Evolutionary conservation across 2,113 vertebrate species (phyloP), one percentile per base, ranked within the genome.

Genomic region (Rhineura floridana): DNA sequence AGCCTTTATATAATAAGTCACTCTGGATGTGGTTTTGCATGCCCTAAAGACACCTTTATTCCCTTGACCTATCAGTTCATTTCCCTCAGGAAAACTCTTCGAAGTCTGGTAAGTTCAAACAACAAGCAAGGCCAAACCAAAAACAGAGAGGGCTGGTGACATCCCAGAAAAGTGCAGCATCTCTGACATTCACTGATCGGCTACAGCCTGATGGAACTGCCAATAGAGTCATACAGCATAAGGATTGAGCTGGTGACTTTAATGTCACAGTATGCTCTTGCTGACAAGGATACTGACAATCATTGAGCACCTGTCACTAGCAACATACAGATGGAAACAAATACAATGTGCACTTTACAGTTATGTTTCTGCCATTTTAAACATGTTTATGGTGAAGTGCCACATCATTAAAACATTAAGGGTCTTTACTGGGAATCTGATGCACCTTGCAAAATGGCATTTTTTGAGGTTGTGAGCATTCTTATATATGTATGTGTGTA

Each of bases 131-230:
- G 92, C 83, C 91, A 93, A 95, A 69, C 91, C 30, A 23, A 82
- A 93, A 92, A 76, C 93, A 90, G 59, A 86, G 77, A 90, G 85
- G 90, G 88, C 90, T 92, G 88, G 93, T 7, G 79, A 91, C 95
- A 92, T 70, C 91, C 55, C 63, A 91, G 39, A 91, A 93, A 88
- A 93, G 78, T 81, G 92, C 39, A 0, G 90, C 95, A 92, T 92
- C 92, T 88, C 92, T 96, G 96, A 97, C 96, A 96, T 95, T 95
- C 92, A 21, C 93, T 81, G 23, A 93, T 95, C 89, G 84, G 96
- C 93, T 46, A 80, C 93, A 93, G 95, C 82, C 93, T 96, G 96
- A 97, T 95, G 95, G 96, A 97, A 88, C 95, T 97, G 97, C 95
- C 97, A 97, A 97, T 96, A 97, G 84, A 96, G 94, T 91, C 83